Base-by-base conservation (phyloP, 2,113 vertebrate species). In the Taxidea taxus region DNA sequence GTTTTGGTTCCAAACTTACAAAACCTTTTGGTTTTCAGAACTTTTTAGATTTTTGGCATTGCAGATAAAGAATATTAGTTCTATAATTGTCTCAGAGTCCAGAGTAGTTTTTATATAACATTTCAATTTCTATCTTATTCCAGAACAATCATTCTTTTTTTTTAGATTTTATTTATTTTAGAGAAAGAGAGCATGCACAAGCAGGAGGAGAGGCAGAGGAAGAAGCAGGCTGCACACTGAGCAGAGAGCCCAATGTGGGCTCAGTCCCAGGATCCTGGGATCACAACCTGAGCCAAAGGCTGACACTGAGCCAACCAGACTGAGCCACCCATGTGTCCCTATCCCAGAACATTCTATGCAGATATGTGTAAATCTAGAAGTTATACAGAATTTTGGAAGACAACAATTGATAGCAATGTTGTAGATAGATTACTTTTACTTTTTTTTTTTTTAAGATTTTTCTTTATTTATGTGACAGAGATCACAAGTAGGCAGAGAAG, bases 51-150 rank as follows among this genome's bases (percentile, higher is more conserved):
- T 72, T 70, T 92, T 91, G 78, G 18, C 88, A 72, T 80, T 88
- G 4, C 27, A 94, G 11, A 39, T 89, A 51, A 89, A 74, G 18
- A n/a, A 91, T 72, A 80, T 51, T 51, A 0, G 42, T 87, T 60
- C 82, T 91, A 3, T 90, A 51, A 91, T 81, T 68, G 39, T 70
- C 91, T 82, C 31, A 75, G 51, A 92, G 49, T 92, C 16, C 34
- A 95, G 77, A 93, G 23, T 72, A 77, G 25, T 29, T 95, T 92
- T 60, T 84, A 39, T 7, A 47, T 91, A 81, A 58, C 66, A 21
- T 58, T 58, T 95, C n/a, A 91, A 23, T 85, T 91, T 80, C 77
- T 88, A 81, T 47, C 88, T 47, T 92, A 93, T 91, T 91, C 23
- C 66, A 87, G 83, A 84, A 85, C 34, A 74, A 42, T 81, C 34